Evolutionary conservation across 2,888 invertebrate species (phyloP), one percentile per base, ranked within the genome.

Genomic region (Caenorhabditis sp.): DNA sequence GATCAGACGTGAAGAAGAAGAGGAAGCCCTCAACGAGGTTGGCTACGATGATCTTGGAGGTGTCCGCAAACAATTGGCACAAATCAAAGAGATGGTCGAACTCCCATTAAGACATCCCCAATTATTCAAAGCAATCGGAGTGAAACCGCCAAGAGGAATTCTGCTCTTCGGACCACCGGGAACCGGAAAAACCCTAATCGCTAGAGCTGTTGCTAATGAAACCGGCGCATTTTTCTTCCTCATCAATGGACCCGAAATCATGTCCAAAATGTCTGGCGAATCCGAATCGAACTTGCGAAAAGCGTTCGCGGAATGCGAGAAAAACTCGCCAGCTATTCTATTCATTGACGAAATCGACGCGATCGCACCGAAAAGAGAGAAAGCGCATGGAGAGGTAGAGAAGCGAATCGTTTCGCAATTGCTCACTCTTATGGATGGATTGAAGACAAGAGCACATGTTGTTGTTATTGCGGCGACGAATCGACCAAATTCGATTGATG

Each of bases 41-140:
- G 99, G 95, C n/a, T 99, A 99, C 89, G 99, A 99, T 89, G 99
- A 99, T 89, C 97, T 99, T 88, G 99, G 99, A 76, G 99, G 99
- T 14, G 97, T 97, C 87, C 92, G 97, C 82, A 99, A 99, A 90
- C 99, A 99, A 89, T 90, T 99, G 82, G 99, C 99, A 0, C 97
- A 97, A 90, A 99, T 99, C 88, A 99, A 99, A 90, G 99, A 99
- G 91, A 99, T 99, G 99, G 99, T 99, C 66, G 99, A 99, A 89
- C 90, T 99, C 83, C 99, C 99, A 0, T 90, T 99, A 76, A 92
- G 97, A 70, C 99, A 99, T 91, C 99, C 99, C 12, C 96, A 96
- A 80, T 91, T 99, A 21, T 99, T 99, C 91, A 99, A 97, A 91
- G 77, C 76, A 7, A 77, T 78, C 53, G 75, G 78, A 31, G 75